Evolutionary conservation across 2,888 invertebrate species (phyloP).

Genomic region (Amitus sp.): DNA sequence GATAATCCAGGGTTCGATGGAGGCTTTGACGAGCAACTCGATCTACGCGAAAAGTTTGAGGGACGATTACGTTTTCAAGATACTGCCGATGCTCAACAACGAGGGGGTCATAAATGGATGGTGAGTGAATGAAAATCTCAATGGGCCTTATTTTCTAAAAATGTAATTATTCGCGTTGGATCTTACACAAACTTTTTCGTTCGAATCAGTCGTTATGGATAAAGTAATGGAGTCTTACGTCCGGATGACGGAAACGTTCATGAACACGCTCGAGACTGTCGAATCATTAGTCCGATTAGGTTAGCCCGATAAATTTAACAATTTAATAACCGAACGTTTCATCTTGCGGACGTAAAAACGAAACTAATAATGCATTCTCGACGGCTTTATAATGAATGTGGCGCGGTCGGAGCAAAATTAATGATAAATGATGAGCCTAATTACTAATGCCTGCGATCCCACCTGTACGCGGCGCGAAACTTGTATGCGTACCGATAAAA

Average conservation of each 20-base stretch:
- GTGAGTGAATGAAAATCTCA: too few relatives aligned
- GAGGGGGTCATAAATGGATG: constrained; percentile 86
- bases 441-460: constrained; percentile 48
- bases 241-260: constrained; percentile 60
- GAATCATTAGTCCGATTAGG: constrained; percentile 9
- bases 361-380: constrained; percentile 37
- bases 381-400: constrained; percentile 40
- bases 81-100: constrained; percentile 89
- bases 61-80: constrained; percentile 82
- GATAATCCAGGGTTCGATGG: constrained; percentile 86
- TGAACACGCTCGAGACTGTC: neutral
- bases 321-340: constrained; percentile 46
- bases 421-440: constrained; percentile 26
- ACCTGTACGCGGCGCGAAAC: constrained; percentile 20
- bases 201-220: constrained; percentile 44
- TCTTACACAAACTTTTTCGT: constrained; percentile 51
- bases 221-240: constrained; percentile 48
- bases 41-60: constrained; percentile 71
- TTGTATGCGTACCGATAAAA: constrained; percentile 8
- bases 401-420: constrained; percentile 46
- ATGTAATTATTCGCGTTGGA: constrained; percentile 55
- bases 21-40: constrained; percentile 72
- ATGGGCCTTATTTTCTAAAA: constrained; percentile 24
- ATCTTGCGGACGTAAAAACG: constrained; percentile 58
- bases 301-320: constrained; percentile 7